Percentiles rank a stretch among this genome's conserved stretches.
Evolutionary conservation across 2,113 vertebrate genomes (phyloP).

Genomic region (Penelope pileata): DNA sequence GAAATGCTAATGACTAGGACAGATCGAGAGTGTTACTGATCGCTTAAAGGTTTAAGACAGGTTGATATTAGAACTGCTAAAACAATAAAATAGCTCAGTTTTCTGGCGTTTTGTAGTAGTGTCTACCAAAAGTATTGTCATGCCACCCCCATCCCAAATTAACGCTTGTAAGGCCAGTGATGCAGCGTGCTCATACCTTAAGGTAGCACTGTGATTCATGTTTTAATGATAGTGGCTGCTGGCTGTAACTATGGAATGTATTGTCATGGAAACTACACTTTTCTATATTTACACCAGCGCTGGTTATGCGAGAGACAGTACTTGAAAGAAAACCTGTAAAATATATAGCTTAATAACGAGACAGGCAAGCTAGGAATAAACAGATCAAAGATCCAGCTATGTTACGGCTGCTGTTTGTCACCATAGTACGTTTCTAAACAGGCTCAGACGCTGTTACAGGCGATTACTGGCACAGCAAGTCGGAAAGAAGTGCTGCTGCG

Average conservation of each 20-base stretch:
- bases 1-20: constrained; percentile 46
- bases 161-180: constrained; percentile 59
- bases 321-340: constrained; percentile 62
- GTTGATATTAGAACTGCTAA: constrained; percentile 41
- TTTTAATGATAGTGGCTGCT: constrained; percentile 75
- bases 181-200: constrained; percentile 60
- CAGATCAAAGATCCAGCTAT: constrained; percentile 36
- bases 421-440: neutral
- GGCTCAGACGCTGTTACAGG: neutral
- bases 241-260: constrained; percentile 75
- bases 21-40: constrained; percentile 11
- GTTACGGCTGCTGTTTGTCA: constrained; percentile 50
- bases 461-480: neutral
- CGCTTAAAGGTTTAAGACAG: constrained; percentile 26
- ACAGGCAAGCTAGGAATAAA: constrained; percentile 48
- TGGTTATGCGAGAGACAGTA: constrained; percentile 58
- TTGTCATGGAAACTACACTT: constrained; percentile 78
- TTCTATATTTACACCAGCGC: constrained; percentile 71
- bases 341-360: constrained; percentile 60
- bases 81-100: constrained; percentile 10
- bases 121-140: constrained; percentile 69
- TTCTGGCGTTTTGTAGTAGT: constrained; percentile 58
- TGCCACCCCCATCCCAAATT: constrained; percentile 50
- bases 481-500: neutral
- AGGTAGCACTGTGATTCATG: constrained; percentile 75